Conservation (phyloP, 1,140 invertebrate genomes). For the Apis dorsata region DNA sequence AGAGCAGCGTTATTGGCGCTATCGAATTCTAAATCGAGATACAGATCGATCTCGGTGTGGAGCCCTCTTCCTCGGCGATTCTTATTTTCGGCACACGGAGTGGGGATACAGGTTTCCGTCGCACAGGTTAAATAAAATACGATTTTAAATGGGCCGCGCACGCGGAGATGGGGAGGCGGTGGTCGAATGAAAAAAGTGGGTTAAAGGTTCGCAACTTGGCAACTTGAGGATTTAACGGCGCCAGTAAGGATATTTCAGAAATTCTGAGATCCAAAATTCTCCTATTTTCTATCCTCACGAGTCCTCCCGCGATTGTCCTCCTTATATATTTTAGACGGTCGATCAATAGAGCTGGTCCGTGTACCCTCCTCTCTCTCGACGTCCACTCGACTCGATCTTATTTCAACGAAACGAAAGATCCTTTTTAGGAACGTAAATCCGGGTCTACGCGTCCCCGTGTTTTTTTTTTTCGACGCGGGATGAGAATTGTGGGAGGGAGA, state of each 20-base stretch:
- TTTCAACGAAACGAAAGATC: no score
- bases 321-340: slow-evolving; percentile 19
- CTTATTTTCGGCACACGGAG: slow-evolving; percentile 16
- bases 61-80: neutral
- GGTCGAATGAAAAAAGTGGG: slow-evolving; percentile 29
- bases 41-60: slow-evolving; percentile 1
- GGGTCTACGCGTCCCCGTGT: no score
- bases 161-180: neutral
- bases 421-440: no score
- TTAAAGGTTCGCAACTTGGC: slow-evolving; percentile 50
- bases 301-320: slow-evolving; percentile 11
- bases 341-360: slow-evolving; percentile 22
- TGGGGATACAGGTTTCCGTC: neutral
- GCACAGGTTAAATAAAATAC: slow-evolving; percentile 40
- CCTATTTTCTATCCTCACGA: neutral
- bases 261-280: slow-evolving; percentile 48
- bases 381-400: no score
- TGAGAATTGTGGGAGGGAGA: no score
- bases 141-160: slow-evolving; percentile 36
- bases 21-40: slow-evolving; percentile 2
- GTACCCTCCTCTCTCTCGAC: neutral
- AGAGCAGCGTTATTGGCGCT: neutral
- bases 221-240: slow-evolving; percentile 26
- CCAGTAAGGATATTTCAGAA: slow-evolving; percentile 28
- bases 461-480: no score